Base-by-base conservation (phyloP, 2,888 invertebrate species). In the Troides helena region DNA sequence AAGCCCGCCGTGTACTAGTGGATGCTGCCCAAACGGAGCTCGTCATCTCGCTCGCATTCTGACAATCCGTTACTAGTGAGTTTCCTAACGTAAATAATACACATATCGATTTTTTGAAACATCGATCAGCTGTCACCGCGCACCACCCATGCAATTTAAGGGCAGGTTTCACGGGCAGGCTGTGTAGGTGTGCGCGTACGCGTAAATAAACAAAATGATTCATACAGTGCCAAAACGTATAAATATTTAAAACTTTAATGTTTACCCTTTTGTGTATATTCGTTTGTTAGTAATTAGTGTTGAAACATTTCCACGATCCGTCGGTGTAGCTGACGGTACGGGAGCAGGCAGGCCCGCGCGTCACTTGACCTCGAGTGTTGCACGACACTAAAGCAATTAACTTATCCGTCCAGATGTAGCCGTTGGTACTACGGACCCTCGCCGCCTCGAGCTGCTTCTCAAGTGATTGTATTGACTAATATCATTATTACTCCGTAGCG, bases 391-490 rank as follows among this genome's bases (percentile, higher is more conserved):
- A 75, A 78, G 76, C 79, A 77, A 79, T 79, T 77, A 39, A 81
- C 72, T 64, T 77, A 79, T 85, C 85, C 85, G 85, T 85, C 85
- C 85, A 84, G 72, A 74, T 68, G 70, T 70, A 72, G 76, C 73
- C 69, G 72, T 50, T 67, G 63, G 50, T 57, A 43, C 7, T 14
- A 43, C 63, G 36, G 36, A 53, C 43, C 43, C 46, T 63, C 8
- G 53, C 53, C 59, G 53, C 58, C 0, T 53, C 43, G 21, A 57
- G 62, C 61, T 21, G 56, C 23, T 39, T 69, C 14, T 23, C 25
- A 2, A 25, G 57, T 23, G 3, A 17, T 25, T 1, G 14, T 10
- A 53, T 53, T 53, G 14, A 18, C 53, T 14, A 53, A 53, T 53
- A 53, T 53, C 53, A 53, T 53, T n/a, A 14, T 17, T 53, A 53